phyloP scores from a whole-genome alignment of 2,113 vertebrate genomes.

The Elanus axillaris region DNA sequence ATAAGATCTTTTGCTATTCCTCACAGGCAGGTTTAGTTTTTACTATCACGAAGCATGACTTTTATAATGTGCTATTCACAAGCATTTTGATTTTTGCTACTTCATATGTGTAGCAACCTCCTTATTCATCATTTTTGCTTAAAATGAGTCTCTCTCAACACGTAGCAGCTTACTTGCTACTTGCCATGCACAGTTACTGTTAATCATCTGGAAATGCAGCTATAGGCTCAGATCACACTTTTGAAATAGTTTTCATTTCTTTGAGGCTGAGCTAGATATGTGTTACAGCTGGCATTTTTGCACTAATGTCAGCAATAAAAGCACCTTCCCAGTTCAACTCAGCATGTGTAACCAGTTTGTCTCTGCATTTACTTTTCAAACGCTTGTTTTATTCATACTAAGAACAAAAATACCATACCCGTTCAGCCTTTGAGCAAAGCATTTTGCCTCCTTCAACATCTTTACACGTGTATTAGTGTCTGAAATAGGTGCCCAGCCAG shows the following conservation, averaged over 20 bases:
- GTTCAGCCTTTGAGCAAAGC: not conserved
- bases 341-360: not conserved
- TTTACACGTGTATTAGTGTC: not conserved
- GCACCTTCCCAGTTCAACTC: not conserved
- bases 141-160: not conserved
- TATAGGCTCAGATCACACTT: not conserved
- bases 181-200: not conserved
- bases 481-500: not conserved
- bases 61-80: not conserved
- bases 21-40: not conserved
- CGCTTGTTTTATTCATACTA: not conserved
- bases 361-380: not conserved
- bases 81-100: not conserved
- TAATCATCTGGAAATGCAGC: not conserved
- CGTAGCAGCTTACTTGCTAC: not conserved
- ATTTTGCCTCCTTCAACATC: not conserved
- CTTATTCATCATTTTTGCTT: not conserved
- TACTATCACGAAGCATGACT: not conserved
- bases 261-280: not conserved
- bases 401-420: not conserved
- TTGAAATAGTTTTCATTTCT: not conserved
- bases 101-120: not conserved
- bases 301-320: conserved; percentile 14
- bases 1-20: not conserved
- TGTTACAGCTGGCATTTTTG: not conserved